phyloP scores from a whole-genome alignment of 2,797 vertebrate species.

The Phylloscopus collybita region DNA sequence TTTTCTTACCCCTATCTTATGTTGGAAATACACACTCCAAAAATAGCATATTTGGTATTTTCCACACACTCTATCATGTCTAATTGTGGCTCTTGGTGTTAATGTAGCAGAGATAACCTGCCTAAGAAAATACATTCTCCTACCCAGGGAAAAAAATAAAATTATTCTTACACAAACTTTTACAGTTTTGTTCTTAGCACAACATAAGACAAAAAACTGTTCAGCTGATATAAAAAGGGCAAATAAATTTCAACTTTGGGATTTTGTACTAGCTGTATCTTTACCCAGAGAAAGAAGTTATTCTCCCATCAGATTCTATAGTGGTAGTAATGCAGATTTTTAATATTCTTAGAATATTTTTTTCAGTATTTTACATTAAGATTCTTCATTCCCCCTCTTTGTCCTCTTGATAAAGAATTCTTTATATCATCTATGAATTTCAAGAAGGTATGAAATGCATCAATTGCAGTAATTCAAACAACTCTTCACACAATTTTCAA shows the following conservation, averaged over 20 bases:
- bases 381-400: background rate
- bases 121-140: background rate
- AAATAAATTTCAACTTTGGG: background rate
- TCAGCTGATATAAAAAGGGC: background rate
- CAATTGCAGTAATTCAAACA: background rate
- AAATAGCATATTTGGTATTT: background rate
- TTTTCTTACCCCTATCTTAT: background rate
- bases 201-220: background rate
- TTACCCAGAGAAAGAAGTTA: background rate
- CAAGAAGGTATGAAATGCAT: background rate
- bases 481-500: background rate
- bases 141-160: background rate
- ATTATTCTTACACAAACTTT: background rate
- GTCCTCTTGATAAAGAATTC: background rate
- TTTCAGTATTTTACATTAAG: background rate
- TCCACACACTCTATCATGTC: background rate
- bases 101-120: background rate
- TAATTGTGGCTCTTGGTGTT: background rate
- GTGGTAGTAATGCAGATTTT: background rate
- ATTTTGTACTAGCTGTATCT: background rate
- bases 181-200: background rate
- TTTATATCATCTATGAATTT: background rate
- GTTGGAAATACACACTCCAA: background rate
- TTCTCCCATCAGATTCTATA: background rate
- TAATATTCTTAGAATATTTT: background rate